Conservation (phyloP, 2,888 invertebrate genomes). For the Galerucella pusilla region DNA sequence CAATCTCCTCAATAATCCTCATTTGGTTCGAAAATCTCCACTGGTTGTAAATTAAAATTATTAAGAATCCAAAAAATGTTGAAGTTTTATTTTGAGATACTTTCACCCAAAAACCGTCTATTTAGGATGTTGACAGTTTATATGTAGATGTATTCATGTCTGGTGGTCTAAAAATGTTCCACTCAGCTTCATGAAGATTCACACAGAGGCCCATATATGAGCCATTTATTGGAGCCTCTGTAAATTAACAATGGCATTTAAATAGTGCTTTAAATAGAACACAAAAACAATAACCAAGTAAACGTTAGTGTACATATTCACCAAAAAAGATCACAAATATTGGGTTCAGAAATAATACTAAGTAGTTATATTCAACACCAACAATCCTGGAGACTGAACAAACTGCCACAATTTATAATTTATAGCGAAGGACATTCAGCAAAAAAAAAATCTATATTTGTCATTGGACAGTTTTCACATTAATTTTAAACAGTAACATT, state of each 20-base stretch:
- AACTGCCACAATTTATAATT: neutral
- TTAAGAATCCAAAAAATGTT: slow-evolving; percentile 52
- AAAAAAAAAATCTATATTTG: neutral
- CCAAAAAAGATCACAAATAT: neutral
- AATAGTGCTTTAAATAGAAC: slow-evolving; percentile 56
- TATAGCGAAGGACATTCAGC: neutral
- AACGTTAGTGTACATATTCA: slow-evolving; percentile 17
- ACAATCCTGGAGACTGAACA: neutral
- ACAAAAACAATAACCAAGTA: slow-evolving; percentile 44
- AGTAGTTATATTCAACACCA: neutral
- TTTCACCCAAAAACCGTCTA: slow-evolving; percentile 48
- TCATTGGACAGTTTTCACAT: no score
- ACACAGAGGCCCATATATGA: slow-evolving; percentile 52
- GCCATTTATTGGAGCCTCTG: slow-evolving; percentile 63
- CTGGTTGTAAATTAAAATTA: slow-evolving; percentile 36
- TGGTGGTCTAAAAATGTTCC: slow-evolving; percentile 54
- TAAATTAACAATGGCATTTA: slow-evolving; percentile 66
- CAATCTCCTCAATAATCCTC: slow-evolving; percentile 26
- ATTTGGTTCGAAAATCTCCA: slow-evolving; percentile 25
- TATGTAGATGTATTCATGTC: slow-evolving; percentile 51
- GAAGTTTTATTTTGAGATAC: slow-evolving; percentile 44
- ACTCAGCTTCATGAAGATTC: slow-evolving; percentile 56
- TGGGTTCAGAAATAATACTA: neutral
- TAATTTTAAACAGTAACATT: neutral
- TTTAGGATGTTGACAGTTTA: slow-evolving; percentile 43